Percentiles rank a stretch among this genome's conserved stretches.
phyloP scores from a whole-genome alignment of 2,888 invertebrate genomes.

The Camptogramma bilineatum region DNA sequence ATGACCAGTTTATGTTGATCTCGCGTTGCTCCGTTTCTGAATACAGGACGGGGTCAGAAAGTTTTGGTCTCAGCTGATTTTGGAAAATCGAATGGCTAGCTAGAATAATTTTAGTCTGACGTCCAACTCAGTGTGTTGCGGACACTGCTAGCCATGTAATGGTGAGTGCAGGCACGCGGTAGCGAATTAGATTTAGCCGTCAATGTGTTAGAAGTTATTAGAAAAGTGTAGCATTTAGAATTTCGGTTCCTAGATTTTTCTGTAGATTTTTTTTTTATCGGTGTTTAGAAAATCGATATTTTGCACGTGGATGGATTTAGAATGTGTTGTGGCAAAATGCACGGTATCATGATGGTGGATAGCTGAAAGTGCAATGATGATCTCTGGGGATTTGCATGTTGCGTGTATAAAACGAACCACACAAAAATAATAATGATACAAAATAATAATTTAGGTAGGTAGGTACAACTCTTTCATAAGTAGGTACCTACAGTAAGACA shows the following conservation, averaged over 20 bases:
- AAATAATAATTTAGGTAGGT: not conserved
- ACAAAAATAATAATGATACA: not conserved
- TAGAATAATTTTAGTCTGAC: conserved; percentile 68
- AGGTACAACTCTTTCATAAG: not conserved
- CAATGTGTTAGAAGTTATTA: conserved; percentile 53
- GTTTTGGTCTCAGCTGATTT: conserved; percentile 72
- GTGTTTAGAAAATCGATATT: conserved; percentile 49
- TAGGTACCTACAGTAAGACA: no score
- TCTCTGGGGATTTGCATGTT: not conserved
- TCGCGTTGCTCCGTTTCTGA: conserved; percentile 19
- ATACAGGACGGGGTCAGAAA: conserved; percentile 48
- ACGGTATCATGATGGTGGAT: conserved; percentile 50
- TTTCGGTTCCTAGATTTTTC: conserved; percentile 11
- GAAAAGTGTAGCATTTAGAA: conserved; percentile 40
- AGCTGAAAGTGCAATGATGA: conserved; percentile 46
- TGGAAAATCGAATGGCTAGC: conserved; percentile 72
- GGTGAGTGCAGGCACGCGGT: conserved; percentile 64
- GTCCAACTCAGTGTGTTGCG: conserved; percentile 65
- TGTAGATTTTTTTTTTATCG: conserved; percentile 16
- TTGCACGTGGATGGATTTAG: conserved; percentile 45
- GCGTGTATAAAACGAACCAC: not conserved
- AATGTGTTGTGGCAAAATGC: conserved; percentile 45
- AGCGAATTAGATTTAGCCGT: conserved; percentile 55
- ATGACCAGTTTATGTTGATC: conserved; percentile 35
- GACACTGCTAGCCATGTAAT: conserved; percentile 75